Percentiles rank a stretch among this genome's conserved stretches.
These are phyloP conservation scores for Mimachlamys varia DNA, from an alignment of 2,888 invertebrate genomes.

Conservation along the genomic window DNA sequence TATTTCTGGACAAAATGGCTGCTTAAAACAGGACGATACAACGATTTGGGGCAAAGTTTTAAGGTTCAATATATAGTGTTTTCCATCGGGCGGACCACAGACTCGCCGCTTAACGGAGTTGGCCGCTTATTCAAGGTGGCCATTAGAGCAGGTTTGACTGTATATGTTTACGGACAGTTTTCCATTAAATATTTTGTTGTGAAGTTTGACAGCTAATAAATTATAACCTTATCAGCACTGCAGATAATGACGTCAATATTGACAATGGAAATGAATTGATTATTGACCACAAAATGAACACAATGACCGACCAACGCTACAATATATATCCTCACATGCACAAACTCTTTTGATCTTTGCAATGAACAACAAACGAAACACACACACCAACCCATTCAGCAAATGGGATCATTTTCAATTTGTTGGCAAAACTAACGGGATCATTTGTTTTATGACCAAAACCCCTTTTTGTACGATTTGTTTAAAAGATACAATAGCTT, in stretches of 20 bases:
- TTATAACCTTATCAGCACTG: neutral
- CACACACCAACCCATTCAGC: neutral
- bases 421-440: neutral
- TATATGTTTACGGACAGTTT: neutral
- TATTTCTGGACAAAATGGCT: too few species aligned
- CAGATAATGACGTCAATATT: neutral
- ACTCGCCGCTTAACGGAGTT: too few species aligned
- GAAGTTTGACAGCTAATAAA: neutral
- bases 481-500: neutral
- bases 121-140: too few species aligned
- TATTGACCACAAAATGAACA: conserved; percentile 6
- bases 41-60: too few species aligned
- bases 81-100: too few species aligned
- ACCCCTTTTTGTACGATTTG: neutral
- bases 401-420: neutral
- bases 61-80: too few species aligned
- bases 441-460: neutral
- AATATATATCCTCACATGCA: neutral
- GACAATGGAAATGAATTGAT: neutral
- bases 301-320: neutral
- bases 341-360: neutral
- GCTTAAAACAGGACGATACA: too few species aligned
- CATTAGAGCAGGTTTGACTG: too few species aligned
- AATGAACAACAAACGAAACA: neutral
- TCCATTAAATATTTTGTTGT: neutral